These are phyloP conservation scores for Peromyscus leucopus DNA, from an alignment of 2,113 vertebrate species.

Conservation along the genomic window DNA sequence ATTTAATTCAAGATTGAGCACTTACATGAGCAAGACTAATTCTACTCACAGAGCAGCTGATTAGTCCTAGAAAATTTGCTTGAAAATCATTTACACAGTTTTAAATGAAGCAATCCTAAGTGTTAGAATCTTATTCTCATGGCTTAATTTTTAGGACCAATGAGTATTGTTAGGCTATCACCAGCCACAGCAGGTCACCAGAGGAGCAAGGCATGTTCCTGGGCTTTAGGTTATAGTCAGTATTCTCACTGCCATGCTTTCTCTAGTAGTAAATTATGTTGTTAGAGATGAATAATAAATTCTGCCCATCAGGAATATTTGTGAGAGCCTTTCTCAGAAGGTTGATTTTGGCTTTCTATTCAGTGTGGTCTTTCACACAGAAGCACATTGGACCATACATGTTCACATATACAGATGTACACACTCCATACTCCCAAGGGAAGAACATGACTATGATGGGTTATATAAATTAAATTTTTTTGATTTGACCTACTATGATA, in stretches of 20 bases:
- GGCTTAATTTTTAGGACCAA: not conserved
- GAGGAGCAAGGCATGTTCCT: constrained; percentile 32
- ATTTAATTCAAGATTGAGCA: not conserved
- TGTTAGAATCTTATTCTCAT: not conserved
- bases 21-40: constrained; percentile 21
- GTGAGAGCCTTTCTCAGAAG: constrained; percentile 6
- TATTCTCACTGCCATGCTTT: not conserved
- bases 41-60: constrained; percentile 7
- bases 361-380: constrained; percentile 4
- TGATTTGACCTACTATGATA: not conserved
- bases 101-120: constrained; percentile 28
- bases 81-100: constrained; percentile 1
- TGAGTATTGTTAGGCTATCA: constrained; percentile 32
- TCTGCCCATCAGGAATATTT: constrained; percentile 36
- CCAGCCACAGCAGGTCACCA: constrained; percentile 44
- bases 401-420: not conserved
- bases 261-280: constrained; percentile 48
- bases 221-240: not conserved
- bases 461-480: constrained; percentile 59
- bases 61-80: constrained; percentile 39
- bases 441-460: not conserved
- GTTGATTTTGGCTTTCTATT: constrained; percentile 54
- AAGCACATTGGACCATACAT: not conserved
- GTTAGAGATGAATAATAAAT: not conserved
- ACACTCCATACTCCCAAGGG: not conserved